Evolutionary conservation across 2,888 invertebrate species (phyloP).

Genomic region (Ophion costatus): DNA sequence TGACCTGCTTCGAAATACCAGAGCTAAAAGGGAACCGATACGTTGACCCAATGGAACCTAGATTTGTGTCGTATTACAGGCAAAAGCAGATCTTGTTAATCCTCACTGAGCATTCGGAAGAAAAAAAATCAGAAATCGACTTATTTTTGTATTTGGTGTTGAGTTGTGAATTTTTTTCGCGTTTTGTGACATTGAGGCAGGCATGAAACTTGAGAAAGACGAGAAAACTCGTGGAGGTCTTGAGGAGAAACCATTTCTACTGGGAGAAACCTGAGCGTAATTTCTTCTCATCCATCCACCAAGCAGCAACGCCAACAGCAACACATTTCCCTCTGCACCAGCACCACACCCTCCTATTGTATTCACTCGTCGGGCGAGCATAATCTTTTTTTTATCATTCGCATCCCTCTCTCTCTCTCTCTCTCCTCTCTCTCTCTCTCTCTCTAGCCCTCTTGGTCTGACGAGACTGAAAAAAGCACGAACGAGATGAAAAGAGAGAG

Average conservation of each 20-base stretch:
- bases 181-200: neutral
- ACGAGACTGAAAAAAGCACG: neutral
- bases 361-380: conserved; percentile 30
- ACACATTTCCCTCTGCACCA: conserved; percentile 2
- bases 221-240: conserved; percentile 12
- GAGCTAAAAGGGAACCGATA: no score
- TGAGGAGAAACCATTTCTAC: conserved; percentile 23
- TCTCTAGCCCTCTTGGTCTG: neutral
- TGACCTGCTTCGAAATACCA: no score
- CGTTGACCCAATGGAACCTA: no score
- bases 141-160: neutral
- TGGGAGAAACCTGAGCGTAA: conserved; percentile 30
- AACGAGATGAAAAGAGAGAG: neutral
- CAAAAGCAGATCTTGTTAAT: no score
- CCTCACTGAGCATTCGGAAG: no score
- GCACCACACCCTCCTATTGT: conserved; percentile 39
- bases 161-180: conserved; percentile 9
- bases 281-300: conserved; percentile 23
- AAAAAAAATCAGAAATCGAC: no score
- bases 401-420: conserved; percentile 5
- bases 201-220: conserved; percentile 10
- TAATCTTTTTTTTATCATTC: conserved; percentile 37
- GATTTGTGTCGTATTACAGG: no score
- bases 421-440: conserved; percentile 2
- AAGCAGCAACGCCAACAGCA: conserved; percentile 1